These are phyloP conservation scores for Paramormyrops hopkinsi DNA, from an alignment of 2,797 vertebrate genomes.

Conservation along the genomic window DNA sequence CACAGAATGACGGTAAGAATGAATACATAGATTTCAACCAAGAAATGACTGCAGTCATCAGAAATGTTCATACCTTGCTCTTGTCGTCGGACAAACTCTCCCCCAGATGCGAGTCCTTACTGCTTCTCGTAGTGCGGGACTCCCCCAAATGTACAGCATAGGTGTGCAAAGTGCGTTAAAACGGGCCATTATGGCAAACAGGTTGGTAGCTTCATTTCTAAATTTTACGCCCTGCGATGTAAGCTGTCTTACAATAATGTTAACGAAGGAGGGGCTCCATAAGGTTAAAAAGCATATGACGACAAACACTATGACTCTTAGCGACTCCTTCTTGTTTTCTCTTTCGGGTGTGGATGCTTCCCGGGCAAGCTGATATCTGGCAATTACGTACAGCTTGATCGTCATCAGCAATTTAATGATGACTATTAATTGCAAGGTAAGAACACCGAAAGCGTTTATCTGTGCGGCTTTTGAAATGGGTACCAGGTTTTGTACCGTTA, in stretches of 20 bases:
- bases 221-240: constrained; percentile 49
- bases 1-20: background rate
- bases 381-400: constrained; percentile 63
- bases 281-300: constrained; percentile 63
- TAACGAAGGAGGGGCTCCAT: constrained; percentile 68
- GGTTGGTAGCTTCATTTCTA: constrained; percentile 64
- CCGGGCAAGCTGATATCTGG: constrained; percentile 58
- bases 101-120: constrained; percentile 54
- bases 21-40: background rate
- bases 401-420: constrained; percentile 64
- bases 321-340: constrained; percentile 63
- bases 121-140: constrained; percentile 56
- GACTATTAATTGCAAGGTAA: constrained; percentile 62
- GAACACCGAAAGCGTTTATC: constrained; percentile 62
- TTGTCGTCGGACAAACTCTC: constrained; percentile 33
- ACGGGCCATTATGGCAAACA: constrained; percentile 63
- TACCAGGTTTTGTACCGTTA: constrained; percentile 61
- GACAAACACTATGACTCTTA: constrained; percentile 67
- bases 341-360: constrained; percentile 54
- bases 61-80: background rate
- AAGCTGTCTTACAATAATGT: constrained; percentile 57
- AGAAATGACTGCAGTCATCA: background rate
- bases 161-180: constrained; percentile 66
- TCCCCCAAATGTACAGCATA: constrained; percentile 65
- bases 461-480: constrained; percentile 59